Base-by-base conservation (phyloP, 2,888 invertebrate genomes). In the Latrodectus hesperus region DNA sequence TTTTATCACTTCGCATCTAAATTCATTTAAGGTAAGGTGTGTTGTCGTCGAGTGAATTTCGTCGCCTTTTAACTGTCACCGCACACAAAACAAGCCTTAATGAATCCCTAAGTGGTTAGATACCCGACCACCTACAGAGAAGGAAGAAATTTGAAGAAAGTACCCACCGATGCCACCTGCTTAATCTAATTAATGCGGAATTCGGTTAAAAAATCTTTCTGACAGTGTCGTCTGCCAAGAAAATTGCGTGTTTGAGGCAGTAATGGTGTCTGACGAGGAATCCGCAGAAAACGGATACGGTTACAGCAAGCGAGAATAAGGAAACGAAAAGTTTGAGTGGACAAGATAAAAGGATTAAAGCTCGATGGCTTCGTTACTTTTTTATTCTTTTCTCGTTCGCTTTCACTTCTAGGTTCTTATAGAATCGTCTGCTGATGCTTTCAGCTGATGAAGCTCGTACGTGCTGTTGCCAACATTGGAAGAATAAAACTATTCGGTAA, bases 31-130 rank as follows among this genome's bases (percentile, higher is more conserved):
- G 38, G 51, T 26, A 68, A 68, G 68, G 68, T 68, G 68, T 68
- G 12, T 68, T 22, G 68, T 68, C 68, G 68, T 16, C 22, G 68
- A 26, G 68, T 22, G 68, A 68, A 68, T 68, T 68, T 26, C 17
- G 26, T 68, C 71, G 71, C 71, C 71, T 71, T 51, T 38, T 71
- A 71, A 71, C 38, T 71, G 71, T 71, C 71, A 71, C 71, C 71
- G 49, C 51, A 71, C 71, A 71, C 71, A 71, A 71, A 71, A 71
- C 71, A 71, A 60, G 49, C 49, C 49, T 49, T 71, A 71, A 71
- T 71, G 71, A 71, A 51, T 38, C 68, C 12, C 22, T 26, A 17
- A 22, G 68, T 17, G 22, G 26, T 22, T 26, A 22, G n/a, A 17
- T 26, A 17, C 26, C 12, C 16, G 9, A 22, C 22, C 22, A 17